These are phyloP conservation scores for Corythornis madagascariensis DNA, from an alignment of 2,113 vertebrate genomes.

Conservation along the genomic window DNA sequence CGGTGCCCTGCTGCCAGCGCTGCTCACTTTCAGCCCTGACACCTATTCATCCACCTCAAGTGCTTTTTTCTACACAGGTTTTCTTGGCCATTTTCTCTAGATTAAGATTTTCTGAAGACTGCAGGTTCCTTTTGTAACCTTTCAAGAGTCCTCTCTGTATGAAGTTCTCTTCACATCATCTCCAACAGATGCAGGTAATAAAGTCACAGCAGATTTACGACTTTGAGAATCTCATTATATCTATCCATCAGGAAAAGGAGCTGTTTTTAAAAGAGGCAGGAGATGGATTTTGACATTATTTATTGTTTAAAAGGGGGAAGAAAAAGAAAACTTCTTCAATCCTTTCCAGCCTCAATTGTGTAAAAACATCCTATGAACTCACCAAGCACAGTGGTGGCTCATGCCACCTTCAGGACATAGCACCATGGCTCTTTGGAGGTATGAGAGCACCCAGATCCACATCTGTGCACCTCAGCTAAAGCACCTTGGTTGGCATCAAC, in stretches of 20 bases:
- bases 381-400: background rate
- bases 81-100: slow-evolving; percentile 31
- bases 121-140: slow-evolving; percentile 39
- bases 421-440: background rate
- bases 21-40: background rate
- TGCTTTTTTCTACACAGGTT: background rate
- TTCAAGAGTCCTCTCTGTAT: slow-evolving; percentile 44
- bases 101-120: slow-evolving; percentile 24
- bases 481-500: background rate
- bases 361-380: slow-evolving; percentile 25
- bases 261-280: background rate
- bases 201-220: slow-evolving; percentile 26
- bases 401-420: background rate
- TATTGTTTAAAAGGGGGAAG: slow-evolving; percentile 44
- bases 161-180: slow-evolving; percentile 40
- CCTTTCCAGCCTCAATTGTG: background rate
- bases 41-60: background rate
- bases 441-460: accelerated
- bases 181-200: slow-evolving; percentile 30
- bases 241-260: slow-evolving; percentile 34
- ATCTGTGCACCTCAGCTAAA: background rate
- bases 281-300: background rate
- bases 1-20: background rate
- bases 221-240: slow-evolving; percentile 44
- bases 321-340: background rate